Conservation (phyloP, 1,140 invertebrate genomes). For the Pseudomyrmex flavicornis region DNA sequence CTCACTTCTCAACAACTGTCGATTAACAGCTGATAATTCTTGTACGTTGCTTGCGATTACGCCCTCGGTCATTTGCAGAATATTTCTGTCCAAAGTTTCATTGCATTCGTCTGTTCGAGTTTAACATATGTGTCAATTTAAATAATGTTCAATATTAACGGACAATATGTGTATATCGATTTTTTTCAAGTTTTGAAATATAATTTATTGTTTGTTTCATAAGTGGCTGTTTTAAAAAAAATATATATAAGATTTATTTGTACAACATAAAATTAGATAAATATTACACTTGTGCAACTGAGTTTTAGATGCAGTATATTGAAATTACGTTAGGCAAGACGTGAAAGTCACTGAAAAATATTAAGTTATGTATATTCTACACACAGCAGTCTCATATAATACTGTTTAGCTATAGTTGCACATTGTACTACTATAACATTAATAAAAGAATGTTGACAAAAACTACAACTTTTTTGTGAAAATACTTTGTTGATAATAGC, state of each 20-base stretch:
- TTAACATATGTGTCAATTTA: constrained; percentile 68
- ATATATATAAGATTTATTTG: constrained; percentile 45
- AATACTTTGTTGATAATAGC: constrained; percentile 22
- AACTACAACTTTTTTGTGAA: constrained; percentile 26
- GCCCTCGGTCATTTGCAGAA: constrained; percentile 77
- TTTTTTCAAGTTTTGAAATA: constrained; percentile 27
- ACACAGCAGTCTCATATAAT: constrained; percentile 66
- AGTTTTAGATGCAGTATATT: constrained; percentile 55
- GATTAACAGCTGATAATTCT: constrained; percentile 80
- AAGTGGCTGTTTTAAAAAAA: no score
- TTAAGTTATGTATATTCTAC: constrained; percentile 65
- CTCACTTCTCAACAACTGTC: constrained; percentile 82
- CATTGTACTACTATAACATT: constrained; percentile 71
- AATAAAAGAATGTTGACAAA: constrained; percentile 74
- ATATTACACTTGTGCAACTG: constrained; percentile 30
- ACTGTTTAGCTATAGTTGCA: constrained; percentile 71
- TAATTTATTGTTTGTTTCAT: constrained; percentile 41
- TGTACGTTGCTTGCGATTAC: constrained; percentile 78
- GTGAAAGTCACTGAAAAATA: constrained; percentile 23
- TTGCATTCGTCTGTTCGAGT: constrained; percentile 81
- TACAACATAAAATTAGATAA: constrained; percentile 39
- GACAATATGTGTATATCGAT: constrained; percentile 46
- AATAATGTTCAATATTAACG: constrained; percentile 65
- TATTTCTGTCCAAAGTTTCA: constrained; percentile 80
- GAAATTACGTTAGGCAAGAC: constrained; percentile 52